Evolutionary conservation across 1,140 invertebrate genomes (phyloP).

Genomic region (Drosophila santomea): DNA sequence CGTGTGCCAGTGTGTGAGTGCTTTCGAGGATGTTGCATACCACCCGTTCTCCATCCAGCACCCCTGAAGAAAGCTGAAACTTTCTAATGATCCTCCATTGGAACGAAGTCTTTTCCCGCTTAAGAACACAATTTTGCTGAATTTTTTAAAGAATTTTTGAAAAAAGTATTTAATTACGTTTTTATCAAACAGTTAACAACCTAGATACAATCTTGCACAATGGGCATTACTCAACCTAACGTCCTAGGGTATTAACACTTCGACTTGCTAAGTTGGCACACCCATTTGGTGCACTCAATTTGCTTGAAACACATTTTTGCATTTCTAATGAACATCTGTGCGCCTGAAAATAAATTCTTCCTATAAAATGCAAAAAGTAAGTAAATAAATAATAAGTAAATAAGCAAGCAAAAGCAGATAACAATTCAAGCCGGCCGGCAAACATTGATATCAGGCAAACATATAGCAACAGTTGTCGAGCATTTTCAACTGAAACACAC

Average conservation of each 20-base stretch:
- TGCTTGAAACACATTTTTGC: constrained; percentile 33
- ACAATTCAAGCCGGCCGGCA: constrained; percentile 35
- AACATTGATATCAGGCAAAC: constrained; percentile 38
- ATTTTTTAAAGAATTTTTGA: neutral
- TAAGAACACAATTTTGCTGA: neutral
- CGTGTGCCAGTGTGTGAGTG: constrained; percentile 16
- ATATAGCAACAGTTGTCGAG: constrained; percentile 12
- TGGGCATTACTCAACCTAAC: neutral
- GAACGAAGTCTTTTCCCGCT: constrained; percentile 26
- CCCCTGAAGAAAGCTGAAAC: constrained; percentile 48
- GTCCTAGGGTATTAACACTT: neutral
- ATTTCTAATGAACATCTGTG: constrained; percentile 25
- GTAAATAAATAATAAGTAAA: neutral
- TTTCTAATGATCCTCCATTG: constrained; percentile 64
- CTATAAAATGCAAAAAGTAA: constrained; percentile 16
- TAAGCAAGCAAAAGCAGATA: constrained; percentile 22
- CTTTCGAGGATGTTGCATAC: constrained; percentile 3
- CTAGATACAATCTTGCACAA: too few relatives aligned
- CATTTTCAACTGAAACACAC: constrained; percentile 2
- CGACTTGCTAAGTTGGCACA: neutral
- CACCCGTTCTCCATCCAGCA: neutral
- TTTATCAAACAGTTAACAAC: too few relatives aligned
- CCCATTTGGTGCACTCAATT: constrained; percentile 5
- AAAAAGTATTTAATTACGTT: too few relatives aligned
- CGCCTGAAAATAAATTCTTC: constrained; percentile 29